Percentiles rank a stretch among this genome's conserved stretches.
Evolutionary conservation across 2,888 invertebrate species (phyloP).

Genomic region (Eristalis arbustorum): DNA sequence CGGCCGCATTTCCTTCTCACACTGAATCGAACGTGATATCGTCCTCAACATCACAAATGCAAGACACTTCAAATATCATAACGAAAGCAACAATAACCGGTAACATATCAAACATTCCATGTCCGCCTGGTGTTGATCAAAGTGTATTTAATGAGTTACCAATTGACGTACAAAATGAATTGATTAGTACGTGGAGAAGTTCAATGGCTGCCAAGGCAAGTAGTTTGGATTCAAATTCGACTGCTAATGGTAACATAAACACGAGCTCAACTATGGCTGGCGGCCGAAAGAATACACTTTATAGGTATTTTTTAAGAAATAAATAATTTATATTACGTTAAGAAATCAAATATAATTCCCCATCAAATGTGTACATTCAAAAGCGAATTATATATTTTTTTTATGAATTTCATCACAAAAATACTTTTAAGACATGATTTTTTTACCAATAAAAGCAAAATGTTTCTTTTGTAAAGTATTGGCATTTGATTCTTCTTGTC

Average conservation of each 20-base stretch:
- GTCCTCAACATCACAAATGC: slow-evolving; percentile 12
- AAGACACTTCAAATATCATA: slow-evolving; percentile 6
- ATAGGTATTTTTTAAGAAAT: slow-evolving; percentile 86
- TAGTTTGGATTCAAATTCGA: slow-evolving; percentile 23
- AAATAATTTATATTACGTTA: slow-evolving; percentile 80
- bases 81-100: slow-evolving; percentile 71
- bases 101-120: slow-evolving; percentile 79
- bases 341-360: slow-evolving; percentile 12
- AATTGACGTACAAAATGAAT: slow-evolving; percentile 86
- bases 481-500: not conserved
- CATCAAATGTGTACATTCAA: slow-evolving; percentile 9
- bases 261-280: slow-evolving; percentile 69
- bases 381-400: slow-evolving; percentile 42
- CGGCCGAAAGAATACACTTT: slow-evolving; percentile 82
- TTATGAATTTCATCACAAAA: slow-evolving; percentile 39
- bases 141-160: slow-evolving; percentile 87
- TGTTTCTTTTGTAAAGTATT: not conserved
- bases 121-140: slow-evolving; percentile 86
- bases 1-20: not conserved
- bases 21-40: slow-evolving; percentile 8
- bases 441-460: slow-evolving; percentile 60
- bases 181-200: slow-evolving; percentile 84
- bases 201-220: slow-evolving; percentile 76
- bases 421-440: slow-evolving; percentile 42
- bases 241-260: slow-evolving; percentile 33